Percentiles rank a stretch among this genome's conserved stretches.
Evolutionary conservation across 2,113 vertebrate species (phyloP).

Genomic region (Mesocricetus auratus): DNA sequence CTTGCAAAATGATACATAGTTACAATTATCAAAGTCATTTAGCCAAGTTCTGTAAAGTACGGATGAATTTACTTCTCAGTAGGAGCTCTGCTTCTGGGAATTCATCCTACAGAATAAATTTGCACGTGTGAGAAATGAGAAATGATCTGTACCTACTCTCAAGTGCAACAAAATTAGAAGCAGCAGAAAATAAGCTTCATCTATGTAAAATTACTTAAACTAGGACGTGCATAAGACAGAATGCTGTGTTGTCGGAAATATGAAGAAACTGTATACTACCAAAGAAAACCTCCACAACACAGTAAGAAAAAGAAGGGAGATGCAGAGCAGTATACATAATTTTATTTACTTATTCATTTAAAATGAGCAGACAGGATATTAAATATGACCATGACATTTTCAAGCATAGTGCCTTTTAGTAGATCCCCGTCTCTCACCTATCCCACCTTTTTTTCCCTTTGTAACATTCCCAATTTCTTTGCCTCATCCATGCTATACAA

Average conservation of each 20-base stretch:
- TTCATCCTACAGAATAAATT: not conserved
- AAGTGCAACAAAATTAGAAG: not conserved
- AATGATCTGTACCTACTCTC: not conserved
- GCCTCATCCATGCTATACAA: not conserved
- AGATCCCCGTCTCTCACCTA: too few species aligned
- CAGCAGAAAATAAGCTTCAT: not conserved
- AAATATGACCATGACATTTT: not conserved
- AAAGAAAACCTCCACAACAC: not conserved
- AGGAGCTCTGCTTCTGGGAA: not conserved
- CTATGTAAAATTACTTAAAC: not conserved
- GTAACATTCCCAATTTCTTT: not conserved
- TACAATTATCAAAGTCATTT: not conserved
- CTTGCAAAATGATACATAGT: not conserved
- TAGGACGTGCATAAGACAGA: not conserved
- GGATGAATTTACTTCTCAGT: not conserved
- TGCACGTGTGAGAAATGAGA: not conserved
- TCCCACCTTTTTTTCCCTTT: not conserved
- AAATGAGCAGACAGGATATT: not conserved
- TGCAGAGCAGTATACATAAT: not conserved
- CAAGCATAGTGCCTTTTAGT: not conserved
- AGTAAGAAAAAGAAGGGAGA: not conserved
- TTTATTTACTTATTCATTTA: not conserved
- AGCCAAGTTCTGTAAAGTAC: not conserved
- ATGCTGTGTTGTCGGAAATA: not conserved
- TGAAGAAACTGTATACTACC: not conserved